Conservation (phyloP, 2,888 invertebrate species). For the Philhelius pedissequus region DNA sequence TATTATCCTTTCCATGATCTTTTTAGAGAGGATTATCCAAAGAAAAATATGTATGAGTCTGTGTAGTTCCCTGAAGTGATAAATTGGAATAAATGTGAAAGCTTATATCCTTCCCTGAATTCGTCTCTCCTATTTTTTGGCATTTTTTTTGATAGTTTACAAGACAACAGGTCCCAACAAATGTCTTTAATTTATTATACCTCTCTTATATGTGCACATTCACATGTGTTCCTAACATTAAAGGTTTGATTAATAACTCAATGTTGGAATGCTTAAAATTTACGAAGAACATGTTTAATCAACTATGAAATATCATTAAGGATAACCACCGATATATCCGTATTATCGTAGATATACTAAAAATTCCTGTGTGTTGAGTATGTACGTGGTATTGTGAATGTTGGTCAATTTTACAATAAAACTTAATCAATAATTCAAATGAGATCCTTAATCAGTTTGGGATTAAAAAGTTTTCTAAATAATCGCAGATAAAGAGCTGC, state of each 20-base stretch:
- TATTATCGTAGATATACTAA: neutral
- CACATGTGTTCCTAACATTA: constrained; percentile 51
- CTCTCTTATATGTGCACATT: constrained; percentile 9
- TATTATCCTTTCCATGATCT: constrained; percentile 41
- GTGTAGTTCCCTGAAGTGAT: constrained; percentile 35
- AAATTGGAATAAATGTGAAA: constrained; percentile 67
- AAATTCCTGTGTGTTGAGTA: neutral
- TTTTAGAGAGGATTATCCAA: constrained; percentile 45
- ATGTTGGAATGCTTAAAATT: constrained; percentile 27
- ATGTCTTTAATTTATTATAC: constrained; percentile 58
- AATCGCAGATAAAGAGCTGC: neutral
- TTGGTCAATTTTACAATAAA: neutral
- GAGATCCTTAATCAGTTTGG: constrained; percentile 6
- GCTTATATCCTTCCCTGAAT: constrained; percentile 49
- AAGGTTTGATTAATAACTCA: constrained; percentile 60
- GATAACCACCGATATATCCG: neutral
- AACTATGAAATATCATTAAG: constrained; percentile 39
- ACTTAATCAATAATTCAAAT: constrained; percentile 4
- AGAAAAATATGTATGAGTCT: constrained; percentile 14
- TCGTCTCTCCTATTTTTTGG: too few relatives aligned
- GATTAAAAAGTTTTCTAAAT: neutral
- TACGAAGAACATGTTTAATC: constrained; percentile 41
- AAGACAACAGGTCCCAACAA: constrained; percentile 64
- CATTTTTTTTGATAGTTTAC: constrained; percentile 54
- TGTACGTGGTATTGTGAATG: neutral